Evolutionary conservation across 2,888 invertebrate genomes (phyloP).

Genomic region (Temnothorax ravouxi): DNA sequence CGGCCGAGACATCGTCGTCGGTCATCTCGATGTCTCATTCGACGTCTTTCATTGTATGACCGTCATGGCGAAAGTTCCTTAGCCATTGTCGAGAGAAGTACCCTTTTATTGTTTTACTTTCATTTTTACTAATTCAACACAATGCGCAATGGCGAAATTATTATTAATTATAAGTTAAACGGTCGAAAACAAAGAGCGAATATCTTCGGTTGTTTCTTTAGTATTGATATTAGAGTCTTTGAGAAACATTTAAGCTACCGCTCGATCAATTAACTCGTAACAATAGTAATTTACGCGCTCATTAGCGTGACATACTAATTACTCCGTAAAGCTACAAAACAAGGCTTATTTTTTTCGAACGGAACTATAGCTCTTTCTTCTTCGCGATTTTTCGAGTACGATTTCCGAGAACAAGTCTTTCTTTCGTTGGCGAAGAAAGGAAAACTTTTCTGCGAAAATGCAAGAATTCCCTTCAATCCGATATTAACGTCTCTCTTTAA

Average conservation of each 20-base stretch:
- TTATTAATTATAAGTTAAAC: not conserved
- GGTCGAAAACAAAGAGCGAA: not conserved
- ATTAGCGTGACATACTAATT: conserved; percentile 39
- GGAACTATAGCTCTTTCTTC: conserved; percentile 22
- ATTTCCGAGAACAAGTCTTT: conserved; percentile 24
- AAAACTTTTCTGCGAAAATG: conserved; percentile 41
- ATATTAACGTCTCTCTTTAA: conserved; percentile 57
- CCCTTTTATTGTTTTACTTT: not conserved
- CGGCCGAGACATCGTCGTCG: conserved; percentile 58
- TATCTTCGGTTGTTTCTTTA: not conserved
- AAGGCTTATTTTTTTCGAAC: not conserved
- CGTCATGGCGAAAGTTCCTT: conserved; percentile 2
- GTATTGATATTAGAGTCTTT: not conserved
- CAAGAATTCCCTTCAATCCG: conserved; percentile 51
- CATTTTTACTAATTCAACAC: not conserved
- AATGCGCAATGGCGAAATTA: not conserved
- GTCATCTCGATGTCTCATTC: conserved; percentile 57
- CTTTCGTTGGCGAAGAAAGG: conserved; percentile 25
- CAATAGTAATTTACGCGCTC: conserved; percentile 6
- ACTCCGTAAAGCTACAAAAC: not conserved
- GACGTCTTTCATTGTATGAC: conserved; percentile 25
- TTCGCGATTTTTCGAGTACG: conserved; percentile 20
- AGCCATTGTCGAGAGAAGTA: not conserved
- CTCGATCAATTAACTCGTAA: conserved; percentile 26
- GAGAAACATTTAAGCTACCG: conserved; percentile 17